phyloP scores from a whole-genome alignment of 2,797 vertebrate species.

The Sebastes variabilis region DNA sequence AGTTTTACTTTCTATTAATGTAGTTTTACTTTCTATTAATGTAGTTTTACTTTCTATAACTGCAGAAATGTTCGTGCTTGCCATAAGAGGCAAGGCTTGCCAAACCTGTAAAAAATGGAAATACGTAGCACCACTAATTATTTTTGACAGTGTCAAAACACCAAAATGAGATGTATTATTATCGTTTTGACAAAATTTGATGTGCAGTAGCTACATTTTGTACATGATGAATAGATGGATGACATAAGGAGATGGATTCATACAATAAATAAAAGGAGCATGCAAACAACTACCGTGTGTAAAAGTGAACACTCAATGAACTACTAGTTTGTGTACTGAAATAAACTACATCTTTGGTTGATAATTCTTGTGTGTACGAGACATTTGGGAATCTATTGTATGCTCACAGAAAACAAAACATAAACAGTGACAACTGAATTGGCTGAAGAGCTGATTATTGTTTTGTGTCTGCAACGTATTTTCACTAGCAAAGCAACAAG shows the following conservation, averaged over 20 bases:
- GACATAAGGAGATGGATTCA: background rate
- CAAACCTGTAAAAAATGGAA: background rate
- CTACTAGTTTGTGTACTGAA: background rate
- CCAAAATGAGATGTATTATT: background rate
- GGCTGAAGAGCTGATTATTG: rapidly evolving
- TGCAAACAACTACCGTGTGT: background rate
- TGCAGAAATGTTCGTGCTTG: background rate
- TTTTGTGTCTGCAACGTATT: background rate
- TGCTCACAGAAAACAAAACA: background rate
- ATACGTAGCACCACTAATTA: background rate
- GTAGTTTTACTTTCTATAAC: background rate
- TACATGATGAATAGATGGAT: too few relatives aligned
- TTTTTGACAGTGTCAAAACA: background rate
- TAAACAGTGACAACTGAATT: background rate
- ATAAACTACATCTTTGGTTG: background rate
- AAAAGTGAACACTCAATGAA: background rate
- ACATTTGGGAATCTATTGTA: background rate
- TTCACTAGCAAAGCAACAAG: background rate
- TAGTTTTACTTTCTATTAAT: slow-evolving; percentile 6
- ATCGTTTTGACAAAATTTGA: background rate
- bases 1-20: background rate
- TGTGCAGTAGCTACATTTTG: too few relatives aligned
- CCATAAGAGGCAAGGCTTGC: too few relatives aligned
- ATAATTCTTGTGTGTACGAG: background rate
- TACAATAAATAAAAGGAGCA: background rate